Evolutionary conservation across 2,888 invertebrate genomes (phyloP).

Genomic region (Ichneumoninae sp.): DNA sequence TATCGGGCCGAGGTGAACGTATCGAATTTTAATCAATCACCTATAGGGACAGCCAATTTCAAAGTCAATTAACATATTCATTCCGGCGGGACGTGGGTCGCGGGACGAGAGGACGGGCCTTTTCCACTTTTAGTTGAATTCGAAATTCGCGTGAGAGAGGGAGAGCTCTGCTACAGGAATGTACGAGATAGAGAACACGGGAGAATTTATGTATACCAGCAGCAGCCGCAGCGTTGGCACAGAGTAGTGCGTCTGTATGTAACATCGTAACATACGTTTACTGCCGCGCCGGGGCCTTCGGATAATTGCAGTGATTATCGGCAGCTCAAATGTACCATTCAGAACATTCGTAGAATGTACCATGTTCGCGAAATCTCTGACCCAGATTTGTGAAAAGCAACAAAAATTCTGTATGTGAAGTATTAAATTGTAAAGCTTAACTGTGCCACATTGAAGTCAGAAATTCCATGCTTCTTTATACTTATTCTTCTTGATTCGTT

Average conservation of each 20-base stretch:
- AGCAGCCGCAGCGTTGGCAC: background rate
- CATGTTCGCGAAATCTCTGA: constrained; percentile 41
- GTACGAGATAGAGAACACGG: constrained; percentile 47
- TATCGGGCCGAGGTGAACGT: constrained; percentile 72
- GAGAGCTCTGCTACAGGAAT: constrained; percentile 24
- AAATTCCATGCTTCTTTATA: background rate
- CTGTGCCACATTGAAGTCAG: background rate
- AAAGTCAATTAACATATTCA: constrained; percentile 83
- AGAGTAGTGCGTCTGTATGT: constrained; percentile 3
- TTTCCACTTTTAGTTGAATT: constrained; percentile 67
- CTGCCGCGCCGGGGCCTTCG: constrained; percentile 46
- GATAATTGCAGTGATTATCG: constrained; percentile 63
- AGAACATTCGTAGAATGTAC: constrained; percentile 31
- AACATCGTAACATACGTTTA: constrained; percentile 55
- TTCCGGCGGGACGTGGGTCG: constrained; percentile 70
- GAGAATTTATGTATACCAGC: constrained; percentile 53
- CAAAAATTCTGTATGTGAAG: constrained; percentile 21
- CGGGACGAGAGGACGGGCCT: constrained; percentile 45
- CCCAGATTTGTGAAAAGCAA: constrained; percentile 18
- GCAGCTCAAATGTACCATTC: constrained; percentile 43
- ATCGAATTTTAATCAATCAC: constrained; percentile 84
- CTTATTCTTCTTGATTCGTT: background rate
- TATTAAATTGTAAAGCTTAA: constrained; percentile 21
- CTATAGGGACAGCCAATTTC: constrained; percentile 81
- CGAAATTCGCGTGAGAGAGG: constrained; percentile 53